These are phyloP conservation scores for Acipenser oxyrinchus DNA, from an alignment of 2,797 vertebrate genomes.

Conservation along the genomic window DNA sequence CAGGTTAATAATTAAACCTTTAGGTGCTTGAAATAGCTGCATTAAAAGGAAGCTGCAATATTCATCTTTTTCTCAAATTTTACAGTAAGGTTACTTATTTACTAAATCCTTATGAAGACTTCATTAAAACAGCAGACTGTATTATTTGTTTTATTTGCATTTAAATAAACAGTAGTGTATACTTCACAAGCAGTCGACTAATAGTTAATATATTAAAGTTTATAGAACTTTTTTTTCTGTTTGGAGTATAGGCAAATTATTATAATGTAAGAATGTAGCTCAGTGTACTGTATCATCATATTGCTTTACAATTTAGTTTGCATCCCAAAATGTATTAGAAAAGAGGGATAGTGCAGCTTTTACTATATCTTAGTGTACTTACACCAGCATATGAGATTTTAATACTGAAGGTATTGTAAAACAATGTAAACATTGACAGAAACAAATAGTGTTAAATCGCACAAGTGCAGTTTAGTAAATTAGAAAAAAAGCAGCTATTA, in stretches of 20 bases:
- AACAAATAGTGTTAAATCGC: neutral
- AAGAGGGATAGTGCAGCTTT: neutral
- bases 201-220: neutral
- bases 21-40: neutral
- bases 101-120: too few relatives aligned
- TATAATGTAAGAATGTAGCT: neutral
- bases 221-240: neutral
- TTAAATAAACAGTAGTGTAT: neutral
- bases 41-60: neutral
- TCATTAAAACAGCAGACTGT: too few relatives aligned
- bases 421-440: constrained; percentile 4
- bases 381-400: neutral
- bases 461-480: constrained; percentile 3
- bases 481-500: neutral
- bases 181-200: neutral
- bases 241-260: neutral
- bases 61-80: too few relatives aligned
- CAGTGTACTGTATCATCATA: neutral
- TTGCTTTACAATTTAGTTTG: neutral
- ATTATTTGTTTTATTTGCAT: neutral
- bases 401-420: neutral
- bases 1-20: neutral
- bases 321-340: neutral
- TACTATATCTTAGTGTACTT: neutral
- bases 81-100: too few relatives aligned